phyloP scores from a whole-genome alignment of 1,140 invertebrate species.

The Penaeus japonicus region DNA sequence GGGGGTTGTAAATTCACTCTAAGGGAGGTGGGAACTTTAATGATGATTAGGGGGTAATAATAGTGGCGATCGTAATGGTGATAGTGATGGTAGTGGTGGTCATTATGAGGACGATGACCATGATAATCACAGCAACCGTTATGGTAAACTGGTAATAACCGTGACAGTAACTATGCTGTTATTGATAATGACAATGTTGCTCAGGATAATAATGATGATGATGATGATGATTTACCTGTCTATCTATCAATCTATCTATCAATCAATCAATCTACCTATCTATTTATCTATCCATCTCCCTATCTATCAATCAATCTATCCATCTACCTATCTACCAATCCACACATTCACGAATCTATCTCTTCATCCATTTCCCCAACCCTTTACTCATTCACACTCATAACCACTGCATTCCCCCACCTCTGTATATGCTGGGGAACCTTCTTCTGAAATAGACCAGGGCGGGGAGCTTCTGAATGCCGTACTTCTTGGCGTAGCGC shows the following conservation, averaged over 20 bases:
- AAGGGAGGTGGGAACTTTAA: too few relatives aligned
- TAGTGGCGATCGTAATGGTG: neutral
- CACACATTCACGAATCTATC: too few relatives aligned
- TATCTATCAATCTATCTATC: too few relatives aligned
- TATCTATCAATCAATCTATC: too few relatives aligned
- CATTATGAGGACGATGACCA: neutral
- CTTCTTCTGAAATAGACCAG: conserved; percentile 92
- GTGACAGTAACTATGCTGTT: too few relatives aligned
- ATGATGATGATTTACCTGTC: neutral
- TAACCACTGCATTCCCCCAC: conserved; percentile 65
- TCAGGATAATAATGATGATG: neutral
- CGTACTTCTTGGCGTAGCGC: conserved; percentile 91
- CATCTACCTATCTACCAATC: neutral
- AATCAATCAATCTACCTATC: too few relatives aligned
- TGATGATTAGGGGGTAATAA: too few relatives aligned
- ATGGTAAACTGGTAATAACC: too few relatives aligned
- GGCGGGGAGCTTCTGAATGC: conserved; percentile 89
- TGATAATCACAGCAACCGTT: too few relatives aligned
- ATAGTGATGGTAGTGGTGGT: neutral
- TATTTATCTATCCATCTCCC: too few relatives aligned
- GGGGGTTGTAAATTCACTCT: neutral
- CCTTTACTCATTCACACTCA: neutral
- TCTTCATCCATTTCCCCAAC: too few relatives aligned
- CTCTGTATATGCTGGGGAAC: conserved; percentile 94
- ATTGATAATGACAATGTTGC: neutral